These are phyloP conservation scores for Dasyornis broadbenti DNA, from an alignment of 2,113 vertebrate species.

Conservation along the genomic window DNA sequence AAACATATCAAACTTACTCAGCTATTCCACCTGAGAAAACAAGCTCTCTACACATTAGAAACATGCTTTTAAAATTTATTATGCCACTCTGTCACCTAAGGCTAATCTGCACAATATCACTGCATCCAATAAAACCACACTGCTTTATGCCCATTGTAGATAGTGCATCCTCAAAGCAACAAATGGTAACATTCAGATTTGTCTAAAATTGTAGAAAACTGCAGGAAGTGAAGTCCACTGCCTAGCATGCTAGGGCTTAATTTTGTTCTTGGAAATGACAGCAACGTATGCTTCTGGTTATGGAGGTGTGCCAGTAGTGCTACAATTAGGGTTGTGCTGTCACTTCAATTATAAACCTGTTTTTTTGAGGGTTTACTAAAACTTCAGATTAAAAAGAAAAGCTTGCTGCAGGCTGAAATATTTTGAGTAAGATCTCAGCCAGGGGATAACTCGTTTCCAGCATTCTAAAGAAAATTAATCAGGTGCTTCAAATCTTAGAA, in stretches of 20 bases:
- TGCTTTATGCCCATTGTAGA: not conserved
- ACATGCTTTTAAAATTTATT: not conserved
- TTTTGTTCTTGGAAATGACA: conserved; percentile 26
- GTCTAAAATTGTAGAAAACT: not conserved
- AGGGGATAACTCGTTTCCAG: conserved; percentile 16
- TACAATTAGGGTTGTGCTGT: conserved; percentile 47
- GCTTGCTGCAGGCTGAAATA: conserved; percentile 20
- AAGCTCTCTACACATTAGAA: not conserved
- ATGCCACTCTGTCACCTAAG: not conserved
- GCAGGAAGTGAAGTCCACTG: not conserved
- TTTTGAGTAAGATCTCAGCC: conserved; percentile 5
- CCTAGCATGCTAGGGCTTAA: not conserved
- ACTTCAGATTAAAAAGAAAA: conserved; percentile 44
- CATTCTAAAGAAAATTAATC: not conserved
- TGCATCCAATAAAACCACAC: not conserved
- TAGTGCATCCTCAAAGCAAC: not conserved
- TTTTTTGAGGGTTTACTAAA: conserved; percentile 43
- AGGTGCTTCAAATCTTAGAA: not conserved
- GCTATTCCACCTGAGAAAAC: not conserved
- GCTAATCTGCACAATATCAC: not conserved
- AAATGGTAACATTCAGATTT: not conserved
- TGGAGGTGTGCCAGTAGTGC: not conserved
- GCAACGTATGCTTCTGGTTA: not conserved
- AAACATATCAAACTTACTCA: not conserved
- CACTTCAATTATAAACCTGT: conserved; percentile 36